These are phyloP conservation scores for Oenanthe melanoleuca DNA, from an alignment of 2,113 vertebrate genomes.

Conservation along the genomic window DNA sequence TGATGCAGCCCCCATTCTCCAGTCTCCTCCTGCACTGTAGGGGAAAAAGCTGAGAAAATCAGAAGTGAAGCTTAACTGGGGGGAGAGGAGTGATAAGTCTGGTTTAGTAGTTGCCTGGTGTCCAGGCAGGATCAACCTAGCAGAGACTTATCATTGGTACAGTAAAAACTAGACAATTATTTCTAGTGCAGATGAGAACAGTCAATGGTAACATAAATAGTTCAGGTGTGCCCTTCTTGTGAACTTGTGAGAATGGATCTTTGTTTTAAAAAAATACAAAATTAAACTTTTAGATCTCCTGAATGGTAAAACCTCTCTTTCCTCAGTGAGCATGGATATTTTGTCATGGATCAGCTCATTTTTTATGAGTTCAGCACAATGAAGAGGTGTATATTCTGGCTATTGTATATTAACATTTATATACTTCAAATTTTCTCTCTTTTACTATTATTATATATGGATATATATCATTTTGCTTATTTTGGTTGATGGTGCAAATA, in stretches of 20 bases:
- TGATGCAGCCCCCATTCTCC: neutral
- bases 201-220: neutral
- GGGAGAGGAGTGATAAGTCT: fast-evolving
- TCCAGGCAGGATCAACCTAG: neutral
- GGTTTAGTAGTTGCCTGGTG: neutral
- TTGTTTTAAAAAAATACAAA: neutral
- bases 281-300: neutral
- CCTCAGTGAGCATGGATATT: neutral
- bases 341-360: neutral
- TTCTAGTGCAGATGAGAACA: neutral
- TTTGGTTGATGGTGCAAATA: neutral
- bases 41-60: neutral
- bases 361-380: neutral
- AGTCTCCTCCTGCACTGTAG: fast-evolving
- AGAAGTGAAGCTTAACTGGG: fast-evolving
- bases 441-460: neutral
- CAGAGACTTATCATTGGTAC: neutral
- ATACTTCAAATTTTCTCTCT: neutral
- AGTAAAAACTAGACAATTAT: neutral
- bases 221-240: neutral
- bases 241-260: neutral
- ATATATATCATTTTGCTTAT: neutral
- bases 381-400: neutral
- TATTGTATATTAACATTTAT: neutral
- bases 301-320: neutral